Evolutionary conservation across 64 coral and sea anemone species (phyloP), one percentile per base, ranked within the genome.

Genomic region (Trachythela sp.): DNA sequence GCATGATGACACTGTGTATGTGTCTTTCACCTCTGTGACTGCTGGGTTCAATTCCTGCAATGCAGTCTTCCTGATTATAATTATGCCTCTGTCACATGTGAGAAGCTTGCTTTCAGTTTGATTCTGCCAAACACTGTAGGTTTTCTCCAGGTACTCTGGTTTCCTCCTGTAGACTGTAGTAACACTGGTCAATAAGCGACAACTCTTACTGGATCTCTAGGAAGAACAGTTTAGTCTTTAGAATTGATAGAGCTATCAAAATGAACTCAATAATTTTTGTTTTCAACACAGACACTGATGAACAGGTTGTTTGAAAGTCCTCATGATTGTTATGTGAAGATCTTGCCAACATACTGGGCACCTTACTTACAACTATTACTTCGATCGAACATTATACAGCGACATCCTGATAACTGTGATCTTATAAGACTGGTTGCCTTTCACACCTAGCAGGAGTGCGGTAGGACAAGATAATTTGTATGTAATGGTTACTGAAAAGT

Each of bases 281-380:
- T 85, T 36, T 22, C 24, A 27, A 31, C 85, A 43, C 45, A 97
- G 95, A 85, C 83, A 4, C 52, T 97, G 90, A 94, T 97, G 88
- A 93, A 97, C 43, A 94, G 59, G 52, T 67, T 92, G 26, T 94
- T 90, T 35, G 37, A 42, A 15, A 97, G 83, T 9, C 95, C 95
- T 1, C 90, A 94, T 75, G 93, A 97, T 35, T 92, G 92, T 2
- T 97, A 94, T 86, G 91, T 97, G 2, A 52, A 48, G 84, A 77
- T 97, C 8, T 50, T 86, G 38, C 80, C 91, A 20, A 45, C 39
- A 30, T 93, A 97, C 42, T 94, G 95, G 95, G 80, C 91, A 59
- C 95, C 95, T n/a, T 97, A 97, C 24, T 91, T 97, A 83, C 92
- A 97, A 83, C 93, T 97, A 24, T 76, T 97, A 22, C 83, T 97